phyloP scores from a whole-genome alignment of 2,113 vertebrate genomes.

The Prunella fulvescens region DNA sequence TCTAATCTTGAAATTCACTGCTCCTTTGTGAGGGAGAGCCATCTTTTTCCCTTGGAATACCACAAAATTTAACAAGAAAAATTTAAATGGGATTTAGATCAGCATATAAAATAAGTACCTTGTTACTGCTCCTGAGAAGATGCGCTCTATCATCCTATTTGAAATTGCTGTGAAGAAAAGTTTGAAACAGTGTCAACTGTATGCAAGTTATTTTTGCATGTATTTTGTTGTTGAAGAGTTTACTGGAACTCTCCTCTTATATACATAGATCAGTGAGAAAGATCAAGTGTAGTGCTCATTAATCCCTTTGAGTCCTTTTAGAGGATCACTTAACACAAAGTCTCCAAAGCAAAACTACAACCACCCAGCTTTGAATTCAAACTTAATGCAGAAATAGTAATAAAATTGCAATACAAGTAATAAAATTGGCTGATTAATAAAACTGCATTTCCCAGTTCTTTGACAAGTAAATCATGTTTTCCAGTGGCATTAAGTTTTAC shows the following conservation, averaged over 20 bases:
- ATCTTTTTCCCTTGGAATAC: background rate
- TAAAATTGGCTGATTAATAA: background rate
- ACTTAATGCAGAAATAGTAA: background rate
- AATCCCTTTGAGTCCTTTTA: background rate
- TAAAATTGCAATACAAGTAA: background rate
- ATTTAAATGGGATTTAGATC: background rate
- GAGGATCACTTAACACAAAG: background rate
- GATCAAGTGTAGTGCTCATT: background rate
- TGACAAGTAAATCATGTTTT: background rate
- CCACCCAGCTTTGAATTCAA: background rate
- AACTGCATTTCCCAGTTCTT: background rate
- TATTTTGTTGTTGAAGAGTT: background rate
- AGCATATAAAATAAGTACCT: slow-evolving; percentile 67
- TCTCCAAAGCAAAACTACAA: background rate
- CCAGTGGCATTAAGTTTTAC: background rate
- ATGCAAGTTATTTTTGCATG: background rate
- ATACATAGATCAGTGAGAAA: background rate
- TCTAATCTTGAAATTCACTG: background rate
- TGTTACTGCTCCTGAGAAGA: slow-evolving; percentile 94
- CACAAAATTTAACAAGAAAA: background rate
- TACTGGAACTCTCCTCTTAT: background rate
- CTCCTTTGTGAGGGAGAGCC: background rate
- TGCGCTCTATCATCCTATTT: slow-evolving; percentile 86
- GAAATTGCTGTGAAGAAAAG: slow-evolving; percentile 81
- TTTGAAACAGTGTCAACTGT: background rate